Conservation (phyloP, 2,888 invertebrate genomes). For the Cantharis rufa region DNA sequence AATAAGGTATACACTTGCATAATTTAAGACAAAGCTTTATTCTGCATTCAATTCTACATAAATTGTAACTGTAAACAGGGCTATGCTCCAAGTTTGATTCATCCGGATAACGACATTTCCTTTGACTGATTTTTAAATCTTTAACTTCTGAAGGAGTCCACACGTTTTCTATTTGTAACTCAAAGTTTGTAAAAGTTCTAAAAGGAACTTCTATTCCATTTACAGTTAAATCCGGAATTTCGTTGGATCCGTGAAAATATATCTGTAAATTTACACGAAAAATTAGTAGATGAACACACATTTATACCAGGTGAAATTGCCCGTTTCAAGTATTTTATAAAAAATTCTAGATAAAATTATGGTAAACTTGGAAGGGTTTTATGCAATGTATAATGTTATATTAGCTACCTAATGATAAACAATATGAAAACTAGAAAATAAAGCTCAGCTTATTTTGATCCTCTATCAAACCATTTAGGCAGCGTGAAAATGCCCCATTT, state of each 20-base stretch:
- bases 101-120: conserved; percentile 44
- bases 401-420: too few species aligned
- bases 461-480: too few species aligned
- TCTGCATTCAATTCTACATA: conserved; percentile 51
- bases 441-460: too few species aligned
- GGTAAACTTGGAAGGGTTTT: too few species aligned
- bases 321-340: too few species aligned
- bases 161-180: conserved; percentile 6
- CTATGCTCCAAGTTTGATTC: conserved; percentile 45
- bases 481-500: too few species aligned
- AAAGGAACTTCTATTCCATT: neutral
- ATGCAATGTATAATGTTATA: too few species aligned
- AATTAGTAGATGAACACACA: too few species aligned
- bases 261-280: conserved; percentile 30
- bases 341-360: too few species aligned
- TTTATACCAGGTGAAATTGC: too few species aligned
- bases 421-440: too few species aligned
- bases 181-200: conserved; percentile 9
- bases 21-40: conserved; percentile 44
- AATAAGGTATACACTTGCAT: conserved; percentile 52
- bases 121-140: conserved; percentile 40
- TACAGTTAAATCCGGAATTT: conserved; percentile 37
- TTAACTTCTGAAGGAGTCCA: conserved; percentile 24
- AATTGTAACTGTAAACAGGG: conserved; percentile 47
- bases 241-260: conserved; percentile 37